phyloP scores from a whole-genome alignment of 2,888 invertebrate species.

The Zonitis immaculata region DNA sequence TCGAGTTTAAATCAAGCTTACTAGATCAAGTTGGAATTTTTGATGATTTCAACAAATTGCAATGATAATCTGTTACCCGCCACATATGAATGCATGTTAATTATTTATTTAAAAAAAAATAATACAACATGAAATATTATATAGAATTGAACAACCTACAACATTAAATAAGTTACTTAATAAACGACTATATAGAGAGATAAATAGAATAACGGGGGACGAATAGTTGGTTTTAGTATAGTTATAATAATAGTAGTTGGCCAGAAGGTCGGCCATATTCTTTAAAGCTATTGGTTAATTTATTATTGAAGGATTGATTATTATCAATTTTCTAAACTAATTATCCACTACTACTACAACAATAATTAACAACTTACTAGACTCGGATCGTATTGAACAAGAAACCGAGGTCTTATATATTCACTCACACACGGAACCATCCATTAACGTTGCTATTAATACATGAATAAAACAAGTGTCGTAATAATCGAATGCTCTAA shows the following conservation, averaged over 20 bases:
- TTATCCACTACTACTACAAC: slow-evolving; percentile 20
- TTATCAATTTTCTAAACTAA: slow-evolving; percentile 33
- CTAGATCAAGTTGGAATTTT: slow-evolving; percentile 7
- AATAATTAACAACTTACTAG: not conserved
- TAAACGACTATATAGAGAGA: not conserved
- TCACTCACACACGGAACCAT: not conserved
- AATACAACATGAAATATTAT: not conserved
- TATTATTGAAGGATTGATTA: slow-evolving; percentile 10
- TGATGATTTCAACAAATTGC: not conserved
- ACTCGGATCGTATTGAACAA: slow-evolving; percentile 12
- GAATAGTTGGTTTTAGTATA: not conserved
- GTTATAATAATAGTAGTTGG: not conserved
- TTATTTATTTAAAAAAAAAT: not conserved
- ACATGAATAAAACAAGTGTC: no score
- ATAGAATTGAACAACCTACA: not conserved
- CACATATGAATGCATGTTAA: not conserved
- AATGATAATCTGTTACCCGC: not conserved
- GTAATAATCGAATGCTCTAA: slow-evolving; percentile 34
- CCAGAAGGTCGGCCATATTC: slow-evolving; percentile 1
- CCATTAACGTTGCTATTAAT: no score
- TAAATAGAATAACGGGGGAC: not conserved
- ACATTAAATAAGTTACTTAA: not conserved
- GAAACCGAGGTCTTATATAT: slow-evolving; percentile 28
- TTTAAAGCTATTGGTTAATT: slow-evolving; percentile 4
- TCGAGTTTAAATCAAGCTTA: slow-evolving; percentile 8